Evolutionary conservation across 2,888 invertebrate genomes (phyloP).

Genomic region (Hypomecis atomaria): DNA sequence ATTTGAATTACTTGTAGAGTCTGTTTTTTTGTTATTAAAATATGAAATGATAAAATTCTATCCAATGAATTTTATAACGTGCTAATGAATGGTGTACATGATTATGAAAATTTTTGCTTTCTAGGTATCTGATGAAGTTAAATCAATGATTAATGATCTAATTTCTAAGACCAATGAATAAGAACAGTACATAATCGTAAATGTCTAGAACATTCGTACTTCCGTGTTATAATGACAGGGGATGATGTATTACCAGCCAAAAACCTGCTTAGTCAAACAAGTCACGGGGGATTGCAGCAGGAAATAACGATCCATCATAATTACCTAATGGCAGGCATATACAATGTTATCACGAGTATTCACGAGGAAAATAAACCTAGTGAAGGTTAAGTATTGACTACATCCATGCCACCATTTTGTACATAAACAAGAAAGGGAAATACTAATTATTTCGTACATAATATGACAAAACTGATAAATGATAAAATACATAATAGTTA

Average conservation of each 20-base stretch:
- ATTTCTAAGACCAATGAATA: neutral
- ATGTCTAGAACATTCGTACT: conserved; percentile 1
- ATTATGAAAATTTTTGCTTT: too few species aligned
- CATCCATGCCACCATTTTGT: neutral
- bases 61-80: too few species aligned
- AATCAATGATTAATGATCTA: neutral
- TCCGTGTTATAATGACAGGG: conserved; percentile 4
- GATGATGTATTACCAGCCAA: conserved; percentile 7
- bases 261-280: neutral
- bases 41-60: too few species aligned
- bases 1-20: neutral
- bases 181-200: neutral
- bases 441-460: too few species aligned
- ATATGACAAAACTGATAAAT: too few species aligned
- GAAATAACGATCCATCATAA: conserved; percentile 27
- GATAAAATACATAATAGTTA: too few species aligned
- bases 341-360: conserved; percentile 6
- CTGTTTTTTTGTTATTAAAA: neutral
- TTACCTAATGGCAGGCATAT: conserved; percentile 15
- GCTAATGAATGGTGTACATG: too few species aligned
- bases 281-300: conserved; percentile 1
- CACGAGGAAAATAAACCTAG: conserved; percentile 7
- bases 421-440: neutral
- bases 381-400: conserved; percentile 12
- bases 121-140: too few species aligned